These are phyloP conservation scores for Nymphalis io DNA, from an alignment of 1,140 invertebrate genomes.

Conservation along the genomic window DNA sequence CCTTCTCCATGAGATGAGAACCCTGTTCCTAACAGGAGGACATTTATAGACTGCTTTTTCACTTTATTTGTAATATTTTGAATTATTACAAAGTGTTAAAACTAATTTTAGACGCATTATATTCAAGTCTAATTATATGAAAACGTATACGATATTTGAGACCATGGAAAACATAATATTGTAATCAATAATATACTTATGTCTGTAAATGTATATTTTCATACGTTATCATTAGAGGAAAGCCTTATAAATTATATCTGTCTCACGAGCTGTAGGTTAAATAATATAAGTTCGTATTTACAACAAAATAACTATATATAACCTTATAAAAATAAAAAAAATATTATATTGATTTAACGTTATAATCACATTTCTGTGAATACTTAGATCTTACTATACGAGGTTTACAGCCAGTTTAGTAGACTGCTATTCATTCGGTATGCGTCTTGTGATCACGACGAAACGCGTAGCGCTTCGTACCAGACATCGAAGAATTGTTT, in stretches of 20 bases:
- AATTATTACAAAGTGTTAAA: too few species aligned
- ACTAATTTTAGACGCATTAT: too few species aligned
- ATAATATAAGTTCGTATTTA: background rate
- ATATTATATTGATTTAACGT: background rate
- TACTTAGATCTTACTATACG: background rate
- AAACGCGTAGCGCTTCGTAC: background rate
- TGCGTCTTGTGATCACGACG: slow-evolving; percentile 6
- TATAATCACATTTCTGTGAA: background rate
- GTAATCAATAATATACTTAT: too few species aligned
- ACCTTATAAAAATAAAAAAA: background rate
- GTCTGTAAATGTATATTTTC: background rate
- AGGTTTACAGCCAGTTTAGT: background rate
- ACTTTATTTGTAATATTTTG: too few species aligned
- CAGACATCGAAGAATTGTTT: slow-evolving; percentile 8
- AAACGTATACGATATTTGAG: too few species aligned
- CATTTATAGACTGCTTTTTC: too few species aligned
- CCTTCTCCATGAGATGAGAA: too few species aligned
- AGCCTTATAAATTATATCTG: background rate
- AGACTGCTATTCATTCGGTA: slow-evolving; percentile 5
- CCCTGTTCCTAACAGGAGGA: too few species aligned
- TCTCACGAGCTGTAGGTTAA: background rate
- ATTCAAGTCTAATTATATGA: too few species aligned
- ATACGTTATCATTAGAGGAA: background rate
- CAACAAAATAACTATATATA: background rate
- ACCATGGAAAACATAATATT: too few species aligned